These are phyloP conservation scores for Ochropleura plecta DNA, from an alignment of 2,888 invertebrate genomes.

Conservation along the genomic window DNA sequence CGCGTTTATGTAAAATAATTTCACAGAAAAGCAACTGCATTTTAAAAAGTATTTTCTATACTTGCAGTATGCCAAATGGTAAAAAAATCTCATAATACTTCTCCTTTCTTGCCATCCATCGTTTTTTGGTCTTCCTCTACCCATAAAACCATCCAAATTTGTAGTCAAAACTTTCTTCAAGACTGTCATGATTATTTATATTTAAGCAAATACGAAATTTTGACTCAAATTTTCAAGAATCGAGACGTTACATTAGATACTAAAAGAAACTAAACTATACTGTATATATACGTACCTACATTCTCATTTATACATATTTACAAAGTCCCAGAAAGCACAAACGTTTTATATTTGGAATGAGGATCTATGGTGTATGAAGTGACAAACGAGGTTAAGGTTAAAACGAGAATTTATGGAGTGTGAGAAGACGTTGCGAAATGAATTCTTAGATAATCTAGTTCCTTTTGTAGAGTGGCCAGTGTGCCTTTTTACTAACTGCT, in stretches of 20 bases:
- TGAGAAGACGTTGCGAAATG: slow-evolving; percentile 51
- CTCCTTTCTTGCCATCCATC: too few relatives aligned
- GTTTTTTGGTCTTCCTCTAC: too few relatives aligned
- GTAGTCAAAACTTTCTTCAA: too few relatives aligned
- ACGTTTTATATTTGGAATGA: slow-evolving; percentile 55
- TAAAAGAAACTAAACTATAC: background rate
- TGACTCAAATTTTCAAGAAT: background rate
- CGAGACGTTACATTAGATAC: background rate
- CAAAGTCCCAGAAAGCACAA: slow-evolving; percentile 33
- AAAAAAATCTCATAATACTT: too few relatives aligned
- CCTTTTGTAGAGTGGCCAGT: slow-evolving; percentile 37
- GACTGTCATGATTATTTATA: too few relatives aligned
- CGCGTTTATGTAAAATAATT: background rate
- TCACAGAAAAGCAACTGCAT: background rate
- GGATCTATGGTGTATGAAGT: slow-evolving; percentile 55
- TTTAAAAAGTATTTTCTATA: background rate
- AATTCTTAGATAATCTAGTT: slow-evolving; percentile 61
- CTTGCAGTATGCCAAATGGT: background rate
- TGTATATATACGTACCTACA: background rate
- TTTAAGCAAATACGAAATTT: background rate
- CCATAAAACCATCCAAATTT: background rate
- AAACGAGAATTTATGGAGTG: slow-evolving; percentile 57
- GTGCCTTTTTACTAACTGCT: slow-evolving; percentile 36
- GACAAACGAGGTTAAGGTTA: slow-evolving; percentile 55
- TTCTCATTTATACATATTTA: slow-evolving; percentile 34